Percentiles rank a stretch among this genome's conserved stretches.
These are phyloP conservation scores for Vannuccia rotundouncinata DNA, from an alignment of 2,888 invertebrate species.

Conservation along the genomic window DNA sequence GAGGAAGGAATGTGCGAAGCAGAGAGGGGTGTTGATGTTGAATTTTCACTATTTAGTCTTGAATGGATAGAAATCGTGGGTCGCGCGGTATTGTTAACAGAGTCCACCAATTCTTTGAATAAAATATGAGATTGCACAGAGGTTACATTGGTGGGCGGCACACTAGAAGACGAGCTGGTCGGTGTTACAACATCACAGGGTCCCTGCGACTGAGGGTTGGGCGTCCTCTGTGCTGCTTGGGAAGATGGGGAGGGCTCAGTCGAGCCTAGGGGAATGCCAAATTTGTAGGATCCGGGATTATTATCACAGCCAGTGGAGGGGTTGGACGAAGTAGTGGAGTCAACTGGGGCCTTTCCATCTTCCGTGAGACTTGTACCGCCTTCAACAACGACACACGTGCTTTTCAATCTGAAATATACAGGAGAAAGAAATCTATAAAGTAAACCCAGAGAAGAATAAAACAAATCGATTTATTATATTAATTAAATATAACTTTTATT, in stretches of 20 bases:
- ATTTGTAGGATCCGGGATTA: neutral
- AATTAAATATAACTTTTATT: too few relatives aligned
- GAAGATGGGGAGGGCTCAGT: neutral
- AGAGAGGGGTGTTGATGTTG: neutral
- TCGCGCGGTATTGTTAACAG: neutral
- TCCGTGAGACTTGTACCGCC: neutral
- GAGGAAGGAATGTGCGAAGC: slow-evolving; percentile 1
- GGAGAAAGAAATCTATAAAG: neutral
- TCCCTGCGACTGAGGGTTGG: neutral
- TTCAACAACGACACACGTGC: slow-evolving; percentile 6
- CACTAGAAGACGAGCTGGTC: neutral
- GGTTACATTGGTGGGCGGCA: too few relatives aligned
- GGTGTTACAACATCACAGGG: neutral
- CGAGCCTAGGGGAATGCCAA: neutral
- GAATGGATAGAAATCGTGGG: neutral
- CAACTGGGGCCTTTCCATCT: neutral
- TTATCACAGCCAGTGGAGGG: slow-evolving; percentile 8
- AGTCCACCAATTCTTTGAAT: neutral
- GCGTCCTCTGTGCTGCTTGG: neutral
- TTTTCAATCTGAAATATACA: slow-evolving; percentile 17
- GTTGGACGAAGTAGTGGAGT: neutral
- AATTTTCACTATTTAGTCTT: neutral
- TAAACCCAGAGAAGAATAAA: neutral
- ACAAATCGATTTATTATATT: neutral
- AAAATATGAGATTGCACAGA: slow-evolving; percentile 5